Conservation (phyloP, 2,113 vertebrate genomes). For the Passerina amoena region DNA sequence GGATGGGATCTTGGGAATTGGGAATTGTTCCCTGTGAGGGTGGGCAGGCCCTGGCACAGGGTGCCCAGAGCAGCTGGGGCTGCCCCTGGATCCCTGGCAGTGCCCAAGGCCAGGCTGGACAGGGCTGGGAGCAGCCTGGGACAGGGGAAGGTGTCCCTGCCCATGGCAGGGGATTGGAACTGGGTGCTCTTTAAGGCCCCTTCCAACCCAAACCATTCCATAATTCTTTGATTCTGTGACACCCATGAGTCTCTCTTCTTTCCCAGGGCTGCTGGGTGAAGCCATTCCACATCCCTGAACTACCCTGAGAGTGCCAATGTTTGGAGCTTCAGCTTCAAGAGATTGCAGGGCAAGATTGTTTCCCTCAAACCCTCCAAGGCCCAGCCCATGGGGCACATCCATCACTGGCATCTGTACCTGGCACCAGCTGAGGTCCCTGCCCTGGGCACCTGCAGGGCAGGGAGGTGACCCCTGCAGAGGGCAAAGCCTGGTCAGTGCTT, state of each 20-base stretch:
- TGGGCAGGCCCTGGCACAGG: background rate
- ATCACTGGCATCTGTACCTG: background rate
- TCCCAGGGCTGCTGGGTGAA: background rate
- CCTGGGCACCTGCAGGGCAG: background rate
- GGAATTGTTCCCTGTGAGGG: fast-evolving
- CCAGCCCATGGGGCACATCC: background rate
- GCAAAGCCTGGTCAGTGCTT: background rate
- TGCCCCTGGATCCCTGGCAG: background rate
- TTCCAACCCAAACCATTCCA: background rate
- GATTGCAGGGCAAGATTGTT: background rate
- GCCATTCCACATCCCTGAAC: background rate
- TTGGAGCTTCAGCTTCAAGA: background rate
- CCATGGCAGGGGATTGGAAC: fast-evolving
- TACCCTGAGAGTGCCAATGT: fast-evolving
- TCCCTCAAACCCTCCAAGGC: background rate
- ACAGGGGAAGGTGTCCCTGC: fast-evolving
- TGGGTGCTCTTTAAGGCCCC: fast-evolving
- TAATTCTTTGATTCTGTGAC: background rate
- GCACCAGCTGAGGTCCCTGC: background rate
- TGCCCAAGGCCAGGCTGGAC: fast-evolving
- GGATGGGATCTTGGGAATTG: background rate
- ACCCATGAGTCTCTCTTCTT: background rate
- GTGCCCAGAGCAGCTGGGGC: background rate
- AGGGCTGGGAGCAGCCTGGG: fast-evolving
- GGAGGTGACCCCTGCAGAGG: background rate